phyloP scores from a whole-genome alignment of 2,797 vertebrate species.

The Myotis vivesi region DNA sequence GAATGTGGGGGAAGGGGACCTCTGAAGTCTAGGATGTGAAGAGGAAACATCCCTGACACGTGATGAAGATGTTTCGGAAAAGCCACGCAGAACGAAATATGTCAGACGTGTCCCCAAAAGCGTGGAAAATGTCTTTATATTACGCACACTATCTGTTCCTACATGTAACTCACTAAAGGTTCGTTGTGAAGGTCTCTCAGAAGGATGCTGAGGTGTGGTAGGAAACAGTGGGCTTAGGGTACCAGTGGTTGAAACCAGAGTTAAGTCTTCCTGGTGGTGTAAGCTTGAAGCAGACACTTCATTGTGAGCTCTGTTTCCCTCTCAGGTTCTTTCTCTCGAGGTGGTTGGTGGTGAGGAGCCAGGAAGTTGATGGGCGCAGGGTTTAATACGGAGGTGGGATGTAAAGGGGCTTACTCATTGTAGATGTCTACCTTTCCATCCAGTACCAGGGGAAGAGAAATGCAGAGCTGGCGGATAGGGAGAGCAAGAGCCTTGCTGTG shows the following conservation, averaged over 20 bases:
- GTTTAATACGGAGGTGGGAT: background rate
- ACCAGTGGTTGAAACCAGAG: background rate
- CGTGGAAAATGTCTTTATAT: background rate
- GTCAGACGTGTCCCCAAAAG: background rate
- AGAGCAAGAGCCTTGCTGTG: background rate
- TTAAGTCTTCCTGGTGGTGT: background rate
- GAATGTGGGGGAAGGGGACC: background rate
- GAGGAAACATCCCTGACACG: background rate
- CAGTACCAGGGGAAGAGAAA: background rate
- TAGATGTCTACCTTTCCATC: background rate
- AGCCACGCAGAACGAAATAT: background rate
- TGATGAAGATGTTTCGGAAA: slow-evolving; percentile 25
- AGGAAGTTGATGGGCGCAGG: background rate
- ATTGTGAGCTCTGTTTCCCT: background rate
- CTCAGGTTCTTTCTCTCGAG: background rate
- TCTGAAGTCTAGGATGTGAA: background rate
- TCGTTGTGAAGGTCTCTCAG: background rate
- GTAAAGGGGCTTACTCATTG: background rate
- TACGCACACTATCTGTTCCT: background rate
- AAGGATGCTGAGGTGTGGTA: accelerated
- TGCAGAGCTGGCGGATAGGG: background rate
- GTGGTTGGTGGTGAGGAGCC: background rate
- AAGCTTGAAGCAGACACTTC: background rate
- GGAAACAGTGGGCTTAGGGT: background rate
- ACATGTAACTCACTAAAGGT: background rate